Evolutionary conservation across 2,113 vertebrate species (phyloP).

Genomic region (Equus przewalskii): DNA sequence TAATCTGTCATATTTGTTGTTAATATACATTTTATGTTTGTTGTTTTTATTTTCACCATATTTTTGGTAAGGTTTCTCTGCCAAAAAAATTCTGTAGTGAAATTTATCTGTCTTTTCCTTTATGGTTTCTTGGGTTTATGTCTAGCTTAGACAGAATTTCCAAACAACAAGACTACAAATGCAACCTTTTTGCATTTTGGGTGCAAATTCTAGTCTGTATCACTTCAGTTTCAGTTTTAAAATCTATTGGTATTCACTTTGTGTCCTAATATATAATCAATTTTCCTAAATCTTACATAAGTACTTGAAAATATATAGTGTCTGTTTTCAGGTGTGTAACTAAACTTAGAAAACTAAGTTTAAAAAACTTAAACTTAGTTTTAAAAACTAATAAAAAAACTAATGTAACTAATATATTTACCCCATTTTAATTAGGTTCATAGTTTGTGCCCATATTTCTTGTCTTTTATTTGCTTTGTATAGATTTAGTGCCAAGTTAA

Average conservation of each 20-base stretch:
- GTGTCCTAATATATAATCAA: neutral
- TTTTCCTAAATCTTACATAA: neutral
- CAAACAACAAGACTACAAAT: neutral
- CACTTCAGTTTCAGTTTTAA: neutral
- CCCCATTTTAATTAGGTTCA: neutral
- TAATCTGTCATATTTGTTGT: neutral
- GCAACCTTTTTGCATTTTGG: neutral
- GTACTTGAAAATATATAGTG: neutral
- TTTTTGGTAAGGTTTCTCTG: neutral
- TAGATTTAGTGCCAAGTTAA: neutral
- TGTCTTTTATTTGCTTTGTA: neutral
- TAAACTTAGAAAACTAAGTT: too few species aligned
- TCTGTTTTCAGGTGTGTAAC: neutral
- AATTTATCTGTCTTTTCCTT: neutral
- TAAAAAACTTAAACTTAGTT: too few species aligned
- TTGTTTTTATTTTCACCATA: neutral
- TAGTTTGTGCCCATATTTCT: neutral
- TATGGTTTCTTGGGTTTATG: neutral
- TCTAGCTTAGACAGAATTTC: neutral
- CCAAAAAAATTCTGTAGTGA: neutral
- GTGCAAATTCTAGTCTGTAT: neutral
- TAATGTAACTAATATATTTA: neutral
- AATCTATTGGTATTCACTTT: neutral
- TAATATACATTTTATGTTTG: neutral
- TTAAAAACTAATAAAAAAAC: too few species aligned